Conservation (phyloP, 1,140 invertebrate genomes). For the Ridgeia piscesae region DNA sequence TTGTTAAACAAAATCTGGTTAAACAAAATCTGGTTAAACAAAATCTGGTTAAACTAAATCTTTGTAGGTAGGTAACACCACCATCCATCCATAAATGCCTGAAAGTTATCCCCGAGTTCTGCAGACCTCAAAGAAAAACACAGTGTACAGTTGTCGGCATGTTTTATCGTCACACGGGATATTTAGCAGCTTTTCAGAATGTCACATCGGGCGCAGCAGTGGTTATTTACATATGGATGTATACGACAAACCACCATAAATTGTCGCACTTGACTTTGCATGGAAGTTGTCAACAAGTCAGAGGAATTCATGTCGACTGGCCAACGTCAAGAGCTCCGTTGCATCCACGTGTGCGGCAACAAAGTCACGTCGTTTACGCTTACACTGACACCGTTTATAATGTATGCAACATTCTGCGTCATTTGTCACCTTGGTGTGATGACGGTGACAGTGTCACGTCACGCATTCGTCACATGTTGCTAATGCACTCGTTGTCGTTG, state of each 20-base stretch:
- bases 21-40: too few relatives aligned
- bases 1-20: too few relatives aligned
- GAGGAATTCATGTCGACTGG: background rate
- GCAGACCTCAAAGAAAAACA: background rate
- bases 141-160: background rate
- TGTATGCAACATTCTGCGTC: constrained; percentile 4
- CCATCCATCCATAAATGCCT: background rate
- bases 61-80: too few relatives aligned
- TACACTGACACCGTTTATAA: background rate
- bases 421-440: background rate
- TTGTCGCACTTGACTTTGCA: background rate
- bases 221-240: background rate
- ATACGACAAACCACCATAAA: background rate
- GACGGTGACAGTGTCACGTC: background rate
- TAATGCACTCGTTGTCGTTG: constrained; percentile 42
- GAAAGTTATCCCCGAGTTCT: background rate
- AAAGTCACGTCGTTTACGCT: background rate
- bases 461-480: background rate
- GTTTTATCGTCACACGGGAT: background rate
- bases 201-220: background rate
- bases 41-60: too few relatives aligned
- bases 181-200: background rate
- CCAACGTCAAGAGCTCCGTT: background rate
- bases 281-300: background rate
- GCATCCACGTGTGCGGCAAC: background rate